A percentile compares a stretch with the other conserved stretches of the same genome.
These are phyloP conservation scores for Avahi laniger DNA, from an alignment of 2,797 vertebrate genomes.

Conservation along the genomic window DNA sequence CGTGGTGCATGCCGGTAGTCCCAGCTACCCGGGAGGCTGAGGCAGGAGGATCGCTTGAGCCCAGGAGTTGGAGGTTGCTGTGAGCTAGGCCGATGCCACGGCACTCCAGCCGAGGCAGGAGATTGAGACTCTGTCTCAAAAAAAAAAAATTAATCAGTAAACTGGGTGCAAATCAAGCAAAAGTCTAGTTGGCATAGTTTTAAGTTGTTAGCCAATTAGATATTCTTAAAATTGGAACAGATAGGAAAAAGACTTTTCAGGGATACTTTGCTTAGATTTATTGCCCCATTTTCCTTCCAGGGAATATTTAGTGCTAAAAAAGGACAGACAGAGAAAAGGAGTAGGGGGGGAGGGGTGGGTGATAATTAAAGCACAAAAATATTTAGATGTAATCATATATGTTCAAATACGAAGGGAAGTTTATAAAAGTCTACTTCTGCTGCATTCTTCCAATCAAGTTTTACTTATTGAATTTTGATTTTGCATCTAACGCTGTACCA, in stretches of 20 bases:
- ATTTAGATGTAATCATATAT: neutral
- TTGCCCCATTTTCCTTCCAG: conserved; percentile 8
- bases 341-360: neutral
- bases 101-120: too few relatives aligned
- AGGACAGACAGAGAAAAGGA: neutral
- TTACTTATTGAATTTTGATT: neutral
- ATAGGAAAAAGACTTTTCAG: neutral
- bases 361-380: conserved; percentile 3
- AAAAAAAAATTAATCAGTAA: neutral
- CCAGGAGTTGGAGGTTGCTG: too few relatives aligned
- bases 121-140: too few relatives aligned
- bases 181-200: neutral
- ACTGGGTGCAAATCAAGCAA: neutral
- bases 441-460: neutral
- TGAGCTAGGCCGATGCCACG: too few relatives aligned
- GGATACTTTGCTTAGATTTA: neutral
- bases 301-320: conserved; percentile 29
- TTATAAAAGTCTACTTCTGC: neutral
- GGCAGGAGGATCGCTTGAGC: too few relatives aligned
- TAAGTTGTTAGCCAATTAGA: neutral
- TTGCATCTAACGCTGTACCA: neutral
- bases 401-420: neutral
- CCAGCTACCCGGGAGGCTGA: too few relatives aligned
- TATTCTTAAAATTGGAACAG: conserved; percentile 33
- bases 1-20: too few relatives aligned